Base-by-base conservation (phyloP, 2,888 invertebrate species). In the Thalpophila matura region DNA sequence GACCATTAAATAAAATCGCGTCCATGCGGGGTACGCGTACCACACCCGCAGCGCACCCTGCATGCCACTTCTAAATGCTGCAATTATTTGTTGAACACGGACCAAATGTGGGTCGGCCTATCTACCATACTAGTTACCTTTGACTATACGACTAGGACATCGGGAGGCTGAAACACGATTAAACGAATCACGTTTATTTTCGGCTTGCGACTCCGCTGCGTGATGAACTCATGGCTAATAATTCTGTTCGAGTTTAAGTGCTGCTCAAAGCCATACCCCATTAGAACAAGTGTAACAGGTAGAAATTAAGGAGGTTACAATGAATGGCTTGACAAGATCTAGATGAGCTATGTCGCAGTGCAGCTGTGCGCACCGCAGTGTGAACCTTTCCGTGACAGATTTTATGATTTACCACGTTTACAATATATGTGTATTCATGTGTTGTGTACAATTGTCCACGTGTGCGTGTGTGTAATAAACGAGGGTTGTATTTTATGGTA, bases 11-110 rank as follows among this genome's bases (percentile, higher is more conserved):
- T 69, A 63, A 64, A 69, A 69, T 53, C 24, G 14, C 37, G 42
- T 68, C 14, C 38, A 16, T 37, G 31, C 12, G 31, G 26, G 14
- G 45, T n/a, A 43, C 14, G 31, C 22, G 14, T 18, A 20, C 33
- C 62, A 38, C 61, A 45, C 40, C 55, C 56, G 20, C 67, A 55
- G 50, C 62, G 47, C 57, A 47, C 63, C 69, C 69, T 69, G 63
- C 63, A 53, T 69, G 43, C 55, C 14, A 14, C n/a, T 22, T 53
- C 37, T 68, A 47, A 68, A 33, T 26, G 31, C 18, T 26, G 31
- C 6, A 43, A 57, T 68, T 29, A 68, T 68, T 68, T 69, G 69
- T 57, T 61, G 18, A 20, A 18, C 46, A 14, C 22, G 18, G 14
- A 12, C 16, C 26, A 14, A 38, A 50, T 49, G 57, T 43, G 7